Evolutionary conservation across 2,797 vertebrate genomes (phyloP), one percentile per base, ranked within the genome.

Genomic region (Liasis olivaceus): DNA sequence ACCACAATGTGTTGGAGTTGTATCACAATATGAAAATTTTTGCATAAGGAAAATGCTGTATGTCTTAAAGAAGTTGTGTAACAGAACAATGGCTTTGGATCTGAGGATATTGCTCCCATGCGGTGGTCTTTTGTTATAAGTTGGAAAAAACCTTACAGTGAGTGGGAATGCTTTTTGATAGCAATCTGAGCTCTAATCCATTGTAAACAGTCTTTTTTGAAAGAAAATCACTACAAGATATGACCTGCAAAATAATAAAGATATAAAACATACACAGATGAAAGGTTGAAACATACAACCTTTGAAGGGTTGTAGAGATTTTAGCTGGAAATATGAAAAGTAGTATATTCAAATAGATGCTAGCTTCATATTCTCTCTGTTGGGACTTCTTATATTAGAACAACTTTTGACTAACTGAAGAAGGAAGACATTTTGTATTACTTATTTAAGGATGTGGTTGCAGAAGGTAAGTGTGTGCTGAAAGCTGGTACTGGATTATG

Each of bases 181-280:
- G 42, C 14, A 28, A 89, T 51, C 17, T 66, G 28, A 66, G 11
- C 14, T 89, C 9, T 54, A 72, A 24, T 3, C 28, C 88, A 72
- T 92, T 93, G 58, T 64, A 28, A 90, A 92, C 92, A 64, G 42
- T 72, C 69, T 5, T 90, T 95, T 91, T 93, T 88, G 58, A 94
- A 95, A 84, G 31, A 95, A 92, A 81, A 89, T 0, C 9, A 36
- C 1, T 6, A n/a, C 64, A 31, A 69, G 2, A 89, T 81, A 5
- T 91, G 2, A 47, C 95, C 59, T 95, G 12, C 31, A 91, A 89
- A 51, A 93, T 85, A 22, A 88, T 42, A 91, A 81, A 93, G 47
- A 31, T 87, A 24, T 36, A 86, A 26, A 90, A 42, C 13, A 42
- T 81, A 69, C 58, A 66, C 51, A 22, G 51, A 58, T 87, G 51